Conservation (phyloP, 2,797 vertebrate species). For the Coilia nasus region DNA sequence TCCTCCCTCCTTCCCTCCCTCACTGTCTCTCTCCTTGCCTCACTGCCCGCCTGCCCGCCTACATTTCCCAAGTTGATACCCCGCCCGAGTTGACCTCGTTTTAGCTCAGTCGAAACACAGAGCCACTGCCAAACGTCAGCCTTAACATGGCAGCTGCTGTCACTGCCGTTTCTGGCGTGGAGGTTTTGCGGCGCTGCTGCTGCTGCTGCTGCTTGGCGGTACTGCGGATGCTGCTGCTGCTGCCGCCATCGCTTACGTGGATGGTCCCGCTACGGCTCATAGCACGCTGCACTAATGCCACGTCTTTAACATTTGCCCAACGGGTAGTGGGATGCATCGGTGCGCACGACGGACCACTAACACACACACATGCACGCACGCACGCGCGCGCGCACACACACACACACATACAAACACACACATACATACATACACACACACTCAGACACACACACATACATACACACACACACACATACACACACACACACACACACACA, state of each 20-base stretch:
- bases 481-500: too few relatives aligned
- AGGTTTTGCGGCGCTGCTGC: too few relatives aligned
- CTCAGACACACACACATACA: too few relatives aligned
- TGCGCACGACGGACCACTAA: constrained; percentile 32
- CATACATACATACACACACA: too few relatives aligned
- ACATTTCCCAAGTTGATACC: constrained; percentile 41
- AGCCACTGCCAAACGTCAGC: constrained; percentile 13
- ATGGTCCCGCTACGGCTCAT: not conserved
- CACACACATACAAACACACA: not conserved
- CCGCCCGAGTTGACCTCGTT: constrained; percentile 48
- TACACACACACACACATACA: too few relatives aligned
- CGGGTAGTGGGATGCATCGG: constrained; percentile 40
- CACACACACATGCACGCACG: not conserved
- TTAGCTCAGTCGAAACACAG: constrained; percentile 41
- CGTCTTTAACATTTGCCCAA: constrained; percentile 35
- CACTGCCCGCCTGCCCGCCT: not conserved
- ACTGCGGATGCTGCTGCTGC: not conserved
- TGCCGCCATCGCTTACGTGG: not conserved
- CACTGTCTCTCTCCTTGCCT: not conserved
- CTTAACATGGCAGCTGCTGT: not conserved
- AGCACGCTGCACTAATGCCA: not conserved
- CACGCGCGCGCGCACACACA: not conserved
- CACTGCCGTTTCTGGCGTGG: not conserved
- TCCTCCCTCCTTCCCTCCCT: not conserved
- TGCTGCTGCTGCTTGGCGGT: not conserved